A percentile compares a stretch with the other conserved stretches of the same genome.
Evolutionary conservation across 2,797 vertebrate genomes (phyloP).

Genomic region (Neosilurus hyrtlii): DNA sequence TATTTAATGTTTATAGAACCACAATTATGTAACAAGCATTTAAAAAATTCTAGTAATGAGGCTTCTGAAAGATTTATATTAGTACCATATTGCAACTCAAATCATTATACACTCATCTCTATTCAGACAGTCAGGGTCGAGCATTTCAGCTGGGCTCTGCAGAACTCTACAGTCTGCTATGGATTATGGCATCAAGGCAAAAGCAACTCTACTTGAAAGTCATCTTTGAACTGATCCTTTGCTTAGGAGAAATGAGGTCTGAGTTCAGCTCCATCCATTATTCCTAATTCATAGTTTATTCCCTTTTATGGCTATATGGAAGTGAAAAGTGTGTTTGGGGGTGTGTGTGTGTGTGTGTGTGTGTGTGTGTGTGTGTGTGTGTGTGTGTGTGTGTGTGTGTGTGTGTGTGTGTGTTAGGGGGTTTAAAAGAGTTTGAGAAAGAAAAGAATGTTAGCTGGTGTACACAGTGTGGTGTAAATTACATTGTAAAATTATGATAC

Average conservation of each 20-base stretch:
- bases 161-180: conserved; percentile 13
- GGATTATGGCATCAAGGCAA: conserved; percentile 27
- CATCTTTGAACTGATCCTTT: conserved; percentile 57
- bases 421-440: background rate
- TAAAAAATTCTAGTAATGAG: background rate
- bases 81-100: background rate
- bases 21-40: background rate
- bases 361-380: no score
- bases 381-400: no score
- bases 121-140: background rate
- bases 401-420: no score
- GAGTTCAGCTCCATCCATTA: conserved; percentile 56
- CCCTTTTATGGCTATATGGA: conserved; percentile 59
- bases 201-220: conserved; percentile 42
- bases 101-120: background rate
- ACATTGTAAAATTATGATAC: background rate
- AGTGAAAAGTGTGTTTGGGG: no score
- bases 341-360: no score
- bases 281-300: conserved; percentile 68
- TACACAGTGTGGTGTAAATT: background rate
- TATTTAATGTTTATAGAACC: background rate
- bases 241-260: conserved; percentile 60
- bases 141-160: background rate
- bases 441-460: background rate
- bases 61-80: background rate